A percentile compares a stretch with the other conserved stretches of the same genome.
phyloP scores from a whole-genome alignment of 2,797 vertebrate genomes.

The Propithecus perrieri region DNA sequence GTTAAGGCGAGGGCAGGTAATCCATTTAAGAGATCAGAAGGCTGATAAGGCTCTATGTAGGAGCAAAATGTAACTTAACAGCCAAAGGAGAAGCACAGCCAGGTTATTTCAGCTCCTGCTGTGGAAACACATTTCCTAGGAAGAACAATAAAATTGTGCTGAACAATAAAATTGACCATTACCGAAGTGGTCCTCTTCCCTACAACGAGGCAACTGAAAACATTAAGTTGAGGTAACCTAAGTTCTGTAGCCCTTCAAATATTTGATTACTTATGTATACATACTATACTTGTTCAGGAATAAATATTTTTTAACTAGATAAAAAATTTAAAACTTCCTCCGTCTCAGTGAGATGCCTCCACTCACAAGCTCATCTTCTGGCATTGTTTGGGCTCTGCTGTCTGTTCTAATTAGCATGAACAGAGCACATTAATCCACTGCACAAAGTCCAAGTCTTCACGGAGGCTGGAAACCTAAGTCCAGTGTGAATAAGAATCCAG shows the following conservation, averaged over 20 bases:
- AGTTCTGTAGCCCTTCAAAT: background rate
- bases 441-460: background rate
- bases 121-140: background rate
- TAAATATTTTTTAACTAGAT: background rate
- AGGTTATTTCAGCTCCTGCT: background rate
- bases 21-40: slow-evolving; percentile 51
- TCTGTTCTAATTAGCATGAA: background rate
- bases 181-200: background rate
- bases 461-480: background rate
- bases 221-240: background rate
- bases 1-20: background rate
- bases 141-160: background rate
- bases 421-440: background rate
- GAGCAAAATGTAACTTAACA: background rate
- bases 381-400: no score
- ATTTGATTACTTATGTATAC: background rate
- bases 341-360: background rate
- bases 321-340: background rate
- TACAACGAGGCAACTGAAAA: background rate
- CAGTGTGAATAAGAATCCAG: background rate
- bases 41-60: background rate
- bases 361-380: background rate
- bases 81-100: background rate
- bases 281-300: background rate
- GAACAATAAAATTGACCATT: background rate